A percentile compares a stretch with the other conserved stretches of the same genome.
These are phyloP conservation scores for Drosophila monieri DNA, from an alignment of 2,888 invertebrate species.

Conservation along the genomic window DNA sequence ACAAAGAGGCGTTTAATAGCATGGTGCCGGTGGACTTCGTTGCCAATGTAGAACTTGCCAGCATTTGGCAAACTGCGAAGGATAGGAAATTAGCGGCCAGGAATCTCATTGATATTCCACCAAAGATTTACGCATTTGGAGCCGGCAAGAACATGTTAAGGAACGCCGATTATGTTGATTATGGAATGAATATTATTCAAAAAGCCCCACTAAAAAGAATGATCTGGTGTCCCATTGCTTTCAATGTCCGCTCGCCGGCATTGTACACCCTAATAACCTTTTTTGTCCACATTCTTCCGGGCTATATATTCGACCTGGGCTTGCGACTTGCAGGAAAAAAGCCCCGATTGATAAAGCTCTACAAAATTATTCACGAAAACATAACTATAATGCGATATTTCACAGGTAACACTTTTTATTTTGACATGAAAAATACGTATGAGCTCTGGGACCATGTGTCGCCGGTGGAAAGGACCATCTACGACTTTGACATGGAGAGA, in stretches of 20 bases:
- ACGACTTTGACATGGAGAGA: constrained; percentile 89
- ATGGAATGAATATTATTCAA: constrained; percentile 86
- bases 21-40: constrained; percentile 84
- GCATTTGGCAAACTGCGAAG: constrained; percentile 83
- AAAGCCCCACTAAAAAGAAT: constrained; percentile 86
- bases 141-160: constrained; percentile 86
- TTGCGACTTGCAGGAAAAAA: constrained; percentile 62
- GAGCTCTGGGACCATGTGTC: constrained; percentile 83
- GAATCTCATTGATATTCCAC: constrained; percentile 20
- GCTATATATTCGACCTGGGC: constrained; percentile 85
- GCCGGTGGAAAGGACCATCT: constrained; percentile 85
- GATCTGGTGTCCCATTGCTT: constrained; percentile 88
- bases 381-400: constrained; percentile 89
- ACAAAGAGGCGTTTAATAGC: constrained; percentile 66
- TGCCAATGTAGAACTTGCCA: constrained; percentile 83
- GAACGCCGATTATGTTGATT: constrained; percentile 88
- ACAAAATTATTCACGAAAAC: constrained; percentile 91
- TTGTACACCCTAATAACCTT: constrained; percentile 84
- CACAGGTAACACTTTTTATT: constrained; percentile 86
- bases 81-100: background rate
- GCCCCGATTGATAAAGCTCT: constrained; percentile 87
- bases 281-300: constrained; percentile 88
- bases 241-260: constrained; percentile 83
- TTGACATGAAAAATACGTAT: constrained; percentile 87
- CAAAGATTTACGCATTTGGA: constrained; percentile 90